Evolutionary conservation across 2,888 invertebrate species (phyloP).

Genomic region (Lissocephala sabroskyi): DNA sequence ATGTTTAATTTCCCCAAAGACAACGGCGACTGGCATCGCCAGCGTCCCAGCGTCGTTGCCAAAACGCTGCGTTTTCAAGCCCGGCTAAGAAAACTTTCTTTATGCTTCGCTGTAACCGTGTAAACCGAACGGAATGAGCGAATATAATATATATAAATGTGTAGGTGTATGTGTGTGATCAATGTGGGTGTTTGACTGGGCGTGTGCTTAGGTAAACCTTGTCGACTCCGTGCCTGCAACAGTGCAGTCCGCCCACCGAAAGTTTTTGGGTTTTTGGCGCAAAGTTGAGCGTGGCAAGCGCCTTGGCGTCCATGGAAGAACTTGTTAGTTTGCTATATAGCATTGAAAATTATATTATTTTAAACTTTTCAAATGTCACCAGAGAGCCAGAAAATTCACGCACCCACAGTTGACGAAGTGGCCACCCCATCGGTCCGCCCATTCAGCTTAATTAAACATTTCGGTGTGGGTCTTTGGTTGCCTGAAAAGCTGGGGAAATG

Average conservation of each 20-base stretch:
- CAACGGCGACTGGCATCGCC: slow-evolving; percentile 26
- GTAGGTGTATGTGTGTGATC: background rate
- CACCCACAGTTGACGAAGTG: slow-evolving; percentile 34
- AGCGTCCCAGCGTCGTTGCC: slow-evolving; percentile 5
- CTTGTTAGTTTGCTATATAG: slow-evolving; percentile 56
- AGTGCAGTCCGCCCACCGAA: slow-evolving; percentile 48
- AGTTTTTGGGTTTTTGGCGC: slow-evolving; percentile 31
- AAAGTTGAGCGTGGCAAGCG: slow-evolving; percentile 25
- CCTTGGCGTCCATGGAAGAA: slow-evolving; percentile 37
- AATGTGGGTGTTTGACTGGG: slow-evolving; percentile 1
- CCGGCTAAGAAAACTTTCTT: slow-evolving; percentile 45
- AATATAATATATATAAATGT: too few species aligned
- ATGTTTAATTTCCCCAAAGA: slow-evolving; percentile 69
- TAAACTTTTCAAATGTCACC: slow-evolving; percentile 61
- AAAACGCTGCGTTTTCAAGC: slow-evolving; percentile 49
- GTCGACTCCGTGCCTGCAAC: slow-evolving; percentile 36
- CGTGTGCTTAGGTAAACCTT: slow-evolving; percentile 11
- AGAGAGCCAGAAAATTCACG: slow-evolving; percentile 39
- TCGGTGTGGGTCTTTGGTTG: too few species aligned
- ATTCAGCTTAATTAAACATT: slow-evolving; percentile 16
- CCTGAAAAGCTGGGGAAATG: too few species aligned
- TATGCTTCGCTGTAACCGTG: too few species aligned
- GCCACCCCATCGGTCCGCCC: background rate
- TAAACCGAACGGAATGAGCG: too few species aligned
- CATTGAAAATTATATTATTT: slow-evolving; percentile 64